Conservation (phyloP, 2,113 vertebrate genomes). For the Aix galericulata region DNA sequence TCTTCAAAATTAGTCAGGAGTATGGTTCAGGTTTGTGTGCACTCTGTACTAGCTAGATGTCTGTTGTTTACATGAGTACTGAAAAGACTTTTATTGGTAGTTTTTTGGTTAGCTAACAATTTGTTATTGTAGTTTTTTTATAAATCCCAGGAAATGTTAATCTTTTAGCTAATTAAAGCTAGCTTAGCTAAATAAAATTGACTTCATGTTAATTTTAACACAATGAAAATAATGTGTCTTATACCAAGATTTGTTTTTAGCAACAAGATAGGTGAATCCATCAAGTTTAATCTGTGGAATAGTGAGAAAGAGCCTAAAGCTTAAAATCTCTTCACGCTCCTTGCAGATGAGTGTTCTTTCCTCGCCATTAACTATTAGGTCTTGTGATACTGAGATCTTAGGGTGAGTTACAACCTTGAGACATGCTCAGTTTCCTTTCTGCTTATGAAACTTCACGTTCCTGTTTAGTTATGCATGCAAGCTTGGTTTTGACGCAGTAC, state of each 20-base stretch:
- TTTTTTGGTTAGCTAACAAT: neutral
- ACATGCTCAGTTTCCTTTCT: neutral
- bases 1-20: neutral
- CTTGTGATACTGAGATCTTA: neutral
- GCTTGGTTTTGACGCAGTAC: neutral
- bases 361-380: neutral
- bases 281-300: neutral
- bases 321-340: neutral
- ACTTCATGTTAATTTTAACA: neutral
- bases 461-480: neutral
- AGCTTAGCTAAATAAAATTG: neutral
- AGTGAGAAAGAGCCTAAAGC: neutral
- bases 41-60: neutral
- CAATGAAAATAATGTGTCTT: neutral
- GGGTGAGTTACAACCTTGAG: neutral
- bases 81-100: neutral
- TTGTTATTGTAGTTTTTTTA: neutral
- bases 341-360: neutral
- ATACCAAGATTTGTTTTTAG: neutral
- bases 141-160: neutral
- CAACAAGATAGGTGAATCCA: neutral
- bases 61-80: neutral
- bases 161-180: neutral
- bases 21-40: neutral
- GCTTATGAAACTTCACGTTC: neutral